These are phyloP conservation scores for Bergia sp. DNA, from an alignment of 92 coral and sea anemone genomes.

Conservation along the genomic window DNA sequence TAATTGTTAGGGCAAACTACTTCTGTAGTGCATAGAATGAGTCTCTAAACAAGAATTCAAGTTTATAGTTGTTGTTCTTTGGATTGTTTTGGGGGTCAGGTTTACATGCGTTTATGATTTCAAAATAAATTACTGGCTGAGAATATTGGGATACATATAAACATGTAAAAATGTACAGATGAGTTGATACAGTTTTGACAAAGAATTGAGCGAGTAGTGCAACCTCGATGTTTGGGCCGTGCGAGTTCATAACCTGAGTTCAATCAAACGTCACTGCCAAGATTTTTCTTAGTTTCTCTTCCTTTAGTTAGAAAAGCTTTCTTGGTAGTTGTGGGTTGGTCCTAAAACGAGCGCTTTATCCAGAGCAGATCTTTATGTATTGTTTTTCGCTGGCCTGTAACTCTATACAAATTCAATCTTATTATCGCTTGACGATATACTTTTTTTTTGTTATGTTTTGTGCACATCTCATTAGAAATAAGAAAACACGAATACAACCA, in stretches of 20 bases:
- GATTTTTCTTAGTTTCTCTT: too few species aligned
- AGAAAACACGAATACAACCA: not conserved
- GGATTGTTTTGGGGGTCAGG: not conserved
- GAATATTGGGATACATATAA: not conserved
- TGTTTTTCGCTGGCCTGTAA: too few species aligned
- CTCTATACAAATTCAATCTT: not conserved
- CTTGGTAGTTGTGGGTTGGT: not conserved
- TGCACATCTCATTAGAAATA: not conserved
- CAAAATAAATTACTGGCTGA: not conserved
- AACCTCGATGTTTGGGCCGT: not conserved
- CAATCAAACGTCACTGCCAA: not conserved
- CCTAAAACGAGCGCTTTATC: not conserved
- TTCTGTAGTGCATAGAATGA: too few species aligned
- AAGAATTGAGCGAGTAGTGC: not conserved
- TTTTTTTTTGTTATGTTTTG: not conserved
- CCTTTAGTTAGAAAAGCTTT: too few species aligned
- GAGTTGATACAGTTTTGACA: not conserved
- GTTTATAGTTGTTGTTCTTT: not conserved
- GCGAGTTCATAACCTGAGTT: not conserved
- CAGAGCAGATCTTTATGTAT: not conserved
- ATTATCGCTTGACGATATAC: not conserved
- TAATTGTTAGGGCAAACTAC: not conserved
- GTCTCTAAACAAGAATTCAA: not conserved
- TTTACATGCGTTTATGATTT: not conserved
- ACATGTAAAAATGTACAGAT: not conserved